These are phyloP conservation scores for Parus major DNA, from an alignment of 2,113 vertebrate species.

Conservation along the genomic window DNA sequence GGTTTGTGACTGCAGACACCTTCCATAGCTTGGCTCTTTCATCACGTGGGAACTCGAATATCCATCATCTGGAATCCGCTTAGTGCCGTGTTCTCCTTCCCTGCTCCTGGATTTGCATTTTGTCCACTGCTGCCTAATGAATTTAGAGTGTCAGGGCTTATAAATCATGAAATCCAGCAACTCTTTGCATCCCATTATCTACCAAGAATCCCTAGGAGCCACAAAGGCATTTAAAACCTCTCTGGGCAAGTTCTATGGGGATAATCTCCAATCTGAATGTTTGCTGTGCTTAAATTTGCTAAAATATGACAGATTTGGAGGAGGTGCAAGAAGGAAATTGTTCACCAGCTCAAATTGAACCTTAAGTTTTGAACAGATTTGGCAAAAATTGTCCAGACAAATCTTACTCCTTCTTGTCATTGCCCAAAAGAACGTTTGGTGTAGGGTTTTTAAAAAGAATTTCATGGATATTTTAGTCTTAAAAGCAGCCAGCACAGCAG, in stretches of 20 bases:
- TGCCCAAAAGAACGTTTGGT: neutral
- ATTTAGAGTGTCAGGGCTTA: conserved; percentile 22
- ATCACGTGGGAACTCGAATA: neutral
- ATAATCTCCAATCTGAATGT: neutral
- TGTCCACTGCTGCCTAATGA: conserved; percentile 19
- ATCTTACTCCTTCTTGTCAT: neutral
- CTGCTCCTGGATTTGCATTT: conserved; percentile 21
- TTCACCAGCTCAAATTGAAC: neutral
- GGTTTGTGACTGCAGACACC: conserved; percentile 48
- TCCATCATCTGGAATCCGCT: conserved; percentile 25
- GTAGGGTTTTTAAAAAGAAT: neutral
- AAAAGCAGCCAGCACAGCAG: neutral
- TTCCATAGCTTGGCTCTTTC: conserved; percentile 49
- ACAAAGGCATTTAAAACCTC: neutral
- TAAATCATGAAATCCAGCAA: neutral
- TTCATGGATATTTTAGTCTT: neutral
- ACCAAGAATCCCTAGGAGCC: neutral
- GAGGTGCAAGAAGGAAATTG: neutral
- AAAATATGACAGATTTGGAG: neutral
- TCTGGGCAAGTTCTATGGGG: rapidly evolving
- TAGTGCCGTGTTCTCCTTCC: neutral
- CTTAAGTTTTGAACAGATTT: neutral
- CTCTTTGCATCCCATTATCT: neutral
- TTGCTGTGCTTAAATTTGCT: neutral
- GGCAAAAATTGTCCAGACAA: neutral